Conservation (phyloP, 2,113 vertebrate genomes). For the Tympanuchus pallidicinctus region DNA sequence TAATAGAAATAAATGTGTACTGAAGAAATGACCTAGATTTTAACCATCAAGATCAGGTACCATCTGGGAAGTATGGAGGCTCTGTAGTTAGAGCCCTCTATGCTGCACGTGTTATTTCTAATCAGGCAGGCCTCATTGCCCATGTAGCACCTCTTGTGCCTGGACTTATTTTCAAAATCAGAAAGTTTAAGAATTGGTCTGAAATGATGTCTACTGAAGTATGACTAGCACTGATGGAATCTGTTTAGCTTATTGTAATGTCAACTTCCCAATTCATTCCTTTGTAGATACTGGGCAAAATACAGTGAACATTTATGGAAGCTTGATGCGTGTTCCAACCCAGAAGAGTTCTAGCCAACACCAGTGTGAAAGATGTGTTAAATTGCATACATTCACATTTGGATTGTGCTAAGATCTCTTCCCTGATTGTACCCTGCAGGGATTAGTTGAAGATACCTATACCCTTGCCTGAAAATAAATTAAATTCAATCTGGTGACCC, state of each 20-base stretch:
- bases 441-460: not conserved
- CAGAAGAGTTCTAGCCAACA: not conserved
- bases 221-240: not conserved
- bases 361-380: not conserved
- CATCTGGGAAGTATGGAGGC: not conserved
- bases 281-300: not conserved
- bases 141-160: not conserved
- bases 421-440: not conserved
- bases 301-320: fast-evolving
- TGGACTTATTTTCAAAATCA: not conserved
- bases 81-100: not conserved
- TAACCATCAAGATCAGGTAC: not conserved
- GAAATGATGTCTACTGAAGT: not conserved
- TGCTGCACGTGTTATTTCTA: not conserved
- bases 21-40: not conserved
- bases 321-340: not conserved
- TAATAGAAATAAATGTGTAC: not conserved
- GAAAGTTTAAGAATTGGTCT: not conserved
- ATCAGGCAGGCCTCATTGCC: not conserved
- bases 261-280: not conserved
- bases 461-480: not conserved
- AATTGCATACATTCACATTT: not conserved
- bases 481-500: not conserved
- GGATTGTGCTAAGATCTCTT: not conserved
- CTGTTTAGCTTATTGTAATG: not conserved